Conservation (phyloP, 2,113 vertebrate genomes). For the Anser cygnoides region DNA sequence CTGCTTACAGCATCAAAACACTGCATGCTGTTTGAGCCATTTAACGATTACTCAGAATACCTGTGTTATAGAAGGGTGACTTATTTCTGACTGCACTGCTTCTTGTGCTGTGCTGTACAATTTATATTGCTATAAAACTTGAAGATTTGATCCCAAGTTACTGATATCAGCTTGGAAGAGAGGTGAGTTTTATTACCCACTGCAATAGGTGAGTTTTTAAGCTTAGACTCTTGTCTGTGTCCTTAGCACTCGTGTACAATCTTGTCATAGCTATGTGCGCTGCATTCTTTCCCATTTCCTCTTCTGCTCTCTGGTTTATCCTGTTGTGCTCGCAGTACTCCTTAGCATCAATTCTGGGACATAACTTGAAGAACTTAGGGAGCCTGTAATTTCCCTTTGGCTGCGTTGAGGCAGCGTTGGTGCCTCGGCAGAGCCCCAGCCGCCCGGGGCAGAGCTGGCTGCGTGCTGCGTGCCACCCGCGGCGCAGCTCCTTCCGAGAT, state of each 20-base stretch:
- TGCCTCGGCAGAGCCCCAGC: neutral
- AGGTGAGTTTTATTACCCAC: neutral
- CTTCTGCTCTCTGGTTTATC: neutral
- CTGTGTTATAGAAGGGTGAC: neutral
- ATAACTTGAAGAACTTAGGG: neutral
- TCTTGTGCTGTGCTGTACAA: neutral
- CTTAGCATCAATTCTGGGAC: rapidly evolving
- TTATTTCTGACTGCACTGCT: neutral
- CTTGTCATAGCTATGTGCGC: rapidly evolving
- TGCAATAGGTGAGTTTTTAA: neutral
- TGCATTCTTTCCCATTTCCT: neutral
- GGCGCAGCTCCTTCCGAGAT: rapidly evolving
- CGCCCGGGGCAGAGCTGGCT: rapidly evolving
- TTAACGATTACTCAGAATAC: neutral
- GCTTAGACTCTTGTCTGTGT: neutral
- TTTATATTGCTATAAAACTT: neutral
- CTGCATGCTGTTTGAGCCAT: rapidly evolving
- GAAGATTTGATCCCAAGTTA: neutral
- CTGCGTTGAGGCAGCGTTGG: rapidly evolving
- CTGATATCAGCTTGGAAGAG: neutral
- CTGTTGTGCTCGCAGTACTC: neutral
- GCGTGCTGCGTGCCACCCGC: rapidly evolving
- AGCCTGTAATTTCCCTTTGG: neutral
- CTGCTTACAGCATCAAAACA: neutral
- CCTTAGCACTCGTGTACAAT: neutral